Percentiles rank a stretch among this genome's conserved stretches.
Evolutionary conservation across 1,140 invertebrate genomes (phyloP).

Genomic region (Anoplolepis gracilipes): DNA sequence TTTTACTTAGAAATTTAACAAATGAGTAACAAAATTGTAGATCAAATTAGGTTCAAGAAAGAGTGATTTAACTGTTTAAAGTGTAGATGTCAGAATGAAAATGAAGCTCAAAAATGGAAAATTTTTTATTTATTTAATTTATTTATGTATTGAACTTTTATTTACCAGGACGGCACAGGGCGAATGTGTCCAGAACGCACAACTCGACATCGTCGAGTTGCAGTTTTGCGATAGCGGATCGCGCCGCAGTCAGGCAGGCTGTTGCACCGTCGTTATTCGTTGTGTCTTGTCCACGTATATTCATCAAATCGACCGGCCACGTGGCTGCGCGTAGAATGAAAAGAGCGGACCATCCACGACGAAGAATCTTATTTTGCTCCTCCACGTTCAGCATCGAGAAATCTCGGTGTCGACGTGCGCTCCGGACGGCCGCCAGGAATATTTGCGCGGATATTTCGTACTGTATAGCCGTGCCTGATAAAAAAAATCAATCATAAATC

Average conservation of each 20-base stretch:
- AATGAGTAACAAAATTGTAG: too few species aligned
- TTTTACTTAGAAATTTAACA: too few species aligned
- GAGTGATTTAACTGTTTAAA: too few species aligned
- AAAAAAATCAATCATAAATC: too few species aligned
- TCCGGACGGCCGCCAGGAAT: conserved; percentile 86
- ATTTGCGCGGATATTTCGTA: conserved; percentile 87
- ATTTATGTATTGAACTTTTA: too few species aligned
- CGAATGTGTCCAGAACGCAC: conserved; percentile 88
- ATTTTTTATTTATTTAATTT: not conserved
- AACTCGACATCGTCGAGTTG: conserved; percentile 87
- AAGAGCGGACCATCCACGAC: conserved; percentile 87
- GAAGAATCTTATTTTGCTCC: conserved; percentile 87
- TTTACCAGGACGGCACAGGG: conserved; percentile 88
- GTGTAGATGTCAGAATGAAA: too few species aligned
- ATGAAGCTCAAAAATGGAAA: too few species aligned
- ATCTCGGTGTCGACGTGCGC: conserved; percentile 86
- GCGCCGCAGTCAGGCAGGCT: conserved; percentile 71
- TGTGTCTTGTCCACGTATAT: conserved; percentile 69
- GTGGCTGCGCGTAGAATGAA: conserved; percentile 88
- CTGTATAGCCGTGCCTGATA: conserved; percentile 78
- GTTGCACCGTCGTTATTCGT: conserved; percentile 57
- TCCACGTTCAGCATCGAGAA: conserved; percentile 83
- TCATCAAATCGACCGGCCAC: conserved; percentile 87
- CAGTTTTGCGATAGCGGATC: conserved; percentile 82
- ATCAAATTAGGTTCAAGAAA: too few species aligned